These are phyloP conservation scores for Ridgeia piscesae DNA, from an alignment of 1,140 invertebrate species.

Conservation along the genomic window DNA sequence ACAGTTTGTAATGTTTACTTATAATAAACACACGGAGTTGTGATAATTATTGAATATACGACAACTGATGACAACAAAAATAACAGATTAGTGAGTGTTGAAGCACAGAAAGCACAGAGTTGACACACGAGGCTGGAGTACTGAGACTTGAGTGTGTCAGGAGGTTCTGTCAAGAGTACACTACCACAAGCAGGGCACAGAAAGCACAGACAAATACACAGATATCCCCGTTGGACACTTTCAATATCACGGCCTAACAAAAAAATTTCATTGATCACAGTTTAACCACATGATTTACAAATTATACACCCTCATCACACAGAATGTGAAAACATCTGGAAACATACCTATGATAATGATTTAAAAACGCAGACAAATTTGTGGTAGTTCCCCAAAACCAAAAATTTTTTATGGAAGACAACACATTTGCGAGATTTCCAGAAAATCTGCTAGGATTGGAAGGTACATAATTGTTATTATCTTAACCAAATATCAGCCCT, in stretches of 20 bases:
- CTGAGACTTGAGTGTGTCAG: neutral
- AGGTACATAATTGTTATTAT: too few relatives aligned
- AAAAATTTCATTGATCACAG: neutral
- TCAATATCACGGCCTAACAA: neutral
- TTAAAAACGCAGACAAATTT: too few relatives aligned
- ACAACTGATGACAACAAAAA: neutral
- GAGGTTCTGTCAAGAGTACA: neutral
- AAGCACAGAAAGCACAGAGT: neutral
- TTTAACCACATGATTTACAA: neutral
- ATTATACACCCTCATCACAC: neutral
- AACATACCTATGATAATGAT: too few relatives aligned
- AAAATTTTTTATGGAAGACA: too few relatives aligned
- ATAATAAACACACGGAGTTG: neutral
- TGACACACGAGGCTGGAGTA: neutral
- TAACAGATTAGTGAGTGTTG: neutral
- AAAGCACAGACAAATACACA: neutral
- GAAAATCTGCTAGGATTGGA: too few relatives aligned
- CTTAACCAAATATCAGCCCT: too few relatives aligned
- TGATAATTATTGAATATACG: neutral
- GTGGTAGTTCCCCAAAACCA: too few relatives aligned
- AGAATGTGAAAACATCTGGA: neutral
- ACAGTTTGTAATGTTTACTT: neutral
- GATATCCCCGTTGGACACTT: neutral
- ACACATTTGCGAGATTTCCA: too few relatives aligned
- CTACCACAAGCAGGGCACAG: neutral